Percentiles rank a stretch among this genome's conserved stretches.
Conservation (phyloP, 2,888 invertebrate species). For the Thelaira solivaga region DNA sequence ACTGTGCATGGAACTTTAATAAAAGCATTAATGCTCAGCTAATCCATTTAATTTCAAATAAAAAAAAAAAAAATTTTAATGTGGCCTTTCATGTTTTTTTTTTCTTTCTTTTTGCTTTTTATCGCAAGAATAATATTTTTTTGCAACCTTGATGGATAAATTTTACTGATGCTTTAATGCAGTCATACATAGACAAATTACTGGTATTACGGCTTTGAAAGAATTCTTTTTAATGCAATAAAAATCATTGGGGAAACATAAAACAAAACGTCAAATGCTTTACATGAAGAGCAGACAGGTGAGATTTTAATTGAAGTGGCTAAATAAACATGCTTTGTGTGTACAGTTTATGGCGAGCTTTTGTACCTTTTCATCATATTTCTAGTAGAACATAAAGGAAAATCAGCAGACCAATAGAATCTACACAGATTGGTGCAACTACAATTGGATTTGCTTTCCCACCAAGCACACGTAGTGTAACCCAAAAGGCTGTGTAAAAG, state of each 20-base stretch:
- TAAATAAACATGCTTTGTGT: constrained; percentile 21
- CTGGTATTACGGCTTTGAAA: background rate
- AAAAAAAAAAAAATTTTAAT: too few relatives aligned
- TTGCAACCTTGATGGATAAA: too few relatives aligned
- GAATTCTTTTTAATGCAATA: constrained; percentile 39
- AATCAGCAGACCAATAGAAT: constrained; percentile 23
- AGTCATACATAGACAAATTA: too few relatives aligned
- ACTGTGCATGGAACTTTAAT: too few relatives aligned
- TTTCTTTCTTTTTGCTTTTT: too few relatives aligned
- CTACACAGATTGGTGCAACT: constrained; percentile 1
- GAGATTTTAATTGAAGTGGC: constrained; percentile 57
- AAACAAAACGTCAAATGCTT: constrained; percentile 30
- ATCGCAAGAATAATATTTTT: too few relatives aligned
- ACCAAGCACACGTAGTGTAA: background rate
- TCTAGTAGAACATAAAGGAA: background rate
- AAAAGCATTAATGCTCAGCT: too few relatives aligned
- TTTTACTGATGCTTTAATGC: too few relatives aligned
- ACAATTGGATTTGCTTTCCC: too few relatives aligned
- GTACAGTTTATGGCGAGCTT: background rate
- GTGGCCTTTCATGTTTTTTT: too few relatives aligned
- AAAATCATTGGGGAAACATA: constrained; percentile 14
- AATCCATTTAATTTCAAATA: too few relatives aligned
- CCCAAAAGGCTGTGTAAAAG: background rate
- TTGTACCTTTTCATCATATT: background rate
- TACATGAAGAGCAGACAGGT: background rate